Conservation (phyloP, 64 coral and sea anemone genomes). For the Pocillopora verrucosa region DNA sequence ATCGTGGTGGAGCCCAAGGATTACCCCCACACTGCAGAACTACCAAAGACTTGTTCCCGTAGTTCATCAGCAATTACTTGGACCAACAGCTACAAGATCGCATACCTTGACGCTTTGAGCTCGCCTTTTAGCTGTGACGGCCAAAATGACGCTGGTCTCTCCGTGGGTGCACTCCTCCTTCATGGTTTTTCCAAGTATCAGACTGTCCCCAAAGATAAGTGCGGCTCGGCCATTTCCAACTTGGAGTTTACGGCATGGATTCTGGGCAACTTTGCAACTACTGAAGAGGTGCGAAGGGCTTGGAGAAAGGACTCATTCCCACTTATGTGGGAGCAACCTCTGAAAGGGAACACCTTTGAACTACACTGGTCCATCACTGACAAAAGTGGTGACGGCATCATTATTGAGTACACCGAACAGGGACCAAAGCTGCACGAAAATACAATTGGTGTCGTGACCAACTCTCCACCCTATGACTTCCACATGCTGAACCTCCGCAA, state of each 20-base stretch:
- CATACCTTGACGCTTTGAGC: slow-evolving; percentile 8
- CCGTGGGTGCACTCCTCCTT: background rate
- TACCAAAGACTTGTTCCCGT: background rate
- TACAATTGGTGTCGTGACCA: background rate
- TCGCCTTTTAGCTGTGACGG: background rate
- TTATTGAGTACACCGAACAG: background rate
- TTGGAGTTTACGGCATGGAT: background rate
- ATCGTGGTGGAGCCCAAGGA: background rate
- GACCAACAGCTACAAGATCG: background rate
- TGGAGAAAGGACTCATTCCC: background rate
- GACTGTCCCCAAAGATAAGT: background rate
- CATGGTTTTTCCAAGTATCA: slow-evolving; percentile 3
- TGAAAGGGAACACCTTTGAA: background rate
- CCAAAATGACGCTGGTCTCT: slow-evolving; percentile 6
- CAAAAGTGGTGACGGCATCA: slow-evolving; percentile 5
- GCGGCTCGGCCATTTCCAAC: background rate
- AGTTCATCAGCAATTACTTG: background rate
- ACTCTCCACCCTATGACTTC: background rate
- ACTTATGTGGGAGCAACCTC: background rate
- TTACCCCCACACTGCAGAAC: background rate
- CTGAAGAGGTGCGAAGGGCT: background rate
- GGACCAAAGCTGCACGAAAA: background rate
- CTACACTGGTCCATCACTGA: background rate
- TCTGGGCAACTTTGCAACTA: slow-evolving; percentile 16
- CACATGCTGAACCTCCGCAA: slow-evolving; percentile 2